Base-by-base conservation (phyloP, 2,113 vertebrate genomes). In the Callopanchax toddi region DNA sequence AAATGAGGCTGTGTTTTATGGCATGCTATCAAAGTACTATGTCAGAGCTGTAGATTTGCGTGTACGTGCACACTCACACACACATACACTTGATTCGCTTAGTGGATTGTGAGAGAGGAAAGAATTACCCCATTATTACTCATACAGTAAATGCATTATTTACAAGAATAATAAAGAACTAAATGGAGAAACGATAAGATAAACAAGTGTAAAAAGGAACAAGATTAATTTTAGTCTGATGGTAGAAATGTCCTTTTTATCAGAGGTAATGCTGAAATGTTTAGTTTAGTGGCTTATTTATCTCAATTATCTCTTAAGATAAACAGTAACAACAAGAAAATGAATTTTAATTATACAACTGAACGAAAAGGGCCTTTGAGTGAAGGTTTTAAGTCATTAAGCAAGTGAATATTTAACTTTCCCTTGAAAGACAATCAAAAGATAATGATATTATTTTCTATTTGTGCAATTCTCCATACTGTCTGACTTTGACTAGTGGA, bases 1-100 rank as follows among this genome's bases (percentile, higher is more conserved):
- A 85, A 86, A 88, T 85, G 67, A 81, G 79, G 81, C 69, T 63
- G 63, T 79, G 64, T 60, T 90, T 87, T 90, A 89, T 78, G 52
- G 68, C 48, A 59, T 66, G 57, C 74, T 64, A 79, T 85, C 79
- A 82, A 71, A 84, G 66, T 70, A 57, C 75, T 76, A 60, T 84
- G 52, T 71, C 20, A 15, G 69, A 80, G 66, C 71, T 77, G 68
- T 54, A 68, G 36, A 45, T 70, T 44, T 63, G 50, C 29, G 55
- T 37, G 36, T 36, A 18, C 57, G 21, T 3, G 1, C 32, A 26
- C 12, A 23, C 42, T 25, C 25, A 23, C 65, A 50, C 9, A 37
- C 36, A 13, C 11, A 37, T 13, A 43, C 11, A 46, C 37, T 9
- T 25, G 4, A 42, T n/a, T n/a, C 25, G 20, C 34, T 18, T 26